Evolutionary conservation across 2,797 vertebrate species (phyloP), one percentile per base, ranked within the genome.

Genomic region (Alcedo atthis): DNA sequence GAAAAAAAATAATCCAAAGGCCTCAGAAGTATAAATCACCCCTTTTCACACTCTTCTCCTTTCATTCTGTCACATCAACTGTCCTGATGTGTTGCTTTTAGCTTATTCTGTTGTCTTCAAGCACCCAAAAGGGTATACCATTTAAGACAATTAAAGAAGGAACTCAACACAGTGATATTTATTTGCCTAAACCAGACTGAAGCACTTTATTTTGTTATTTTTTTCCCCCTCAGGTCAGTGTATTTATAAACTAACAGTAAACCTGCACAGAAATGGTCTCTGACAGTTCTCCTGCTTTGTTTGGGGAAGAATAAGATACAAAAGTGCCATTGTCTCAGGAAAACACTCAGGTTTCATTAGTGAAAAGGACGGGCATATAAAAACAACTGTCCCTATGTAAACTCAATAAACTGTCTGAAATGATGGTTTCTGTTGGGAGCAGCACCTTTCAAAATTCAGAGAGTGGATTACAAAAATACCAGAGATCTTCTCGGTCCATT

Each of bases 281-380:
- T 63, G 33, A 73, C 46, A 79, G 30, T 53, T 68, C 57, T 15
- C 20, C 35, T 35, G 19, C 7, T 62, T 43, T 94, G 54, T 86
- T 61, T 82, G 42, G 51, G 25, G 30, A 89, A 85, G 46, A 59
- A 85, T 85, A 70, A 84, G 51, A 68, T 46, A 40, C 48, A 59
- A 91, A 90, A 86, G 48, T 35, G 40, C 76, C 53, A 87, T 18
- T 85, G 58, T 66, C 70, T 89, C 87, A 91, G 59, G 33, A 77
- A 58, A 73, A 13, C 8, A 81, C 33, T 89, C 51, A 43, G 75
- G 88, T 85, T 87, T 93, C 61, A 66, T 59, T 57, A 80, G 20
- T 26, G 40, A 73, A 80, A 88, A 70, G n/a, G 62, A 70, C 17
- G 76, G 55, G 20, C 25, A 25, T 6, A 1, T 17, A 78, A 9